Evolutionary conservation across 2,113 vertebrate species (phyloP).

Genomic region (Formicarius rufipectus): DNA sequence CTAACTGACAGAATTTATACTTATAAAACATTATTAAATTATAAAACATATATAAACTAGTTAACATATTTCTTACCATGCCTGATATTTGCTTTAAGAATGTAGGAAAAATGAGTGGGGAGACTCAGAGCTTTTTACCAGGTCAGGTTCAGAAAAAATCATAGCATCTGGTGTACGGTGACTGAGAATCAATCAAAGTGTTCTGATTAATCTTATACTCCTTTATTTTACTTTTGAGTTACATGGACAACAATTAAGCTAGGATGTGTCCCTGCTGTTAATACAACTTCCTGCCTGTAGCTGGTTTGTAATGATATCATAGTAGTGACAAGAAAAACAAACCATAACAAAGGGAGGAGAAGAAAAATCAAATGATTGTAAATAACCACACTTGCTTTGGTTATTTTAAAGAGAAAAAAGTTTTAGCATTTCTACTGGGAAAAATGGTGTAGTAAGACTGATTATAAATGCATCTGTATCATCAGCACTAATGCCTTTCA

Average conservation of each 20-base stretch:
- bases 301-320: conserved; percentile 5
- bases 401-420: not conserved
- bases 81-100: conserved; percentile 4
- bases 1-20: not conserved
- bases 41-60: not conserved
- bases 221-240: conserved; percentile 45
- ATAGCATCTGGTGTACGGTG: conserved; percentile 52
- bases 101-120: not conserved
- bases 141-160: conserved; percentile 48
- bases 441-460: not conserved
- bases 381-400: not conserved
- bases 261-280: not conserved
- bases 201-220: conserved; percentile 13
- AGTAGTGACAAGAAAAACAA: not conserved
- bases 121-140: conserved; percentile 1
- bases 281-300: conserved; percentile 8
- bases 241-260: not conserved
- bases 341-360: not conserved
- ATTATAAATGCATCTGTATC: not conserved
- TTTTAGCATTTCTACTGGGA: not conserved
- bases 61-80: not conserved
- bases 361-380: not conserved
- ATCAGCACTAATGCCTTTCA: not conserved
- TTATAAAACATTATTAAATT: not conserved
- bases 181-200: conserved; percentile 43